Percentiles rank a stretch among this genome's conserved stretches.
Conservation (phyloP, 2,888 invertebrate species). For the Diploptera punctata region DNA sequence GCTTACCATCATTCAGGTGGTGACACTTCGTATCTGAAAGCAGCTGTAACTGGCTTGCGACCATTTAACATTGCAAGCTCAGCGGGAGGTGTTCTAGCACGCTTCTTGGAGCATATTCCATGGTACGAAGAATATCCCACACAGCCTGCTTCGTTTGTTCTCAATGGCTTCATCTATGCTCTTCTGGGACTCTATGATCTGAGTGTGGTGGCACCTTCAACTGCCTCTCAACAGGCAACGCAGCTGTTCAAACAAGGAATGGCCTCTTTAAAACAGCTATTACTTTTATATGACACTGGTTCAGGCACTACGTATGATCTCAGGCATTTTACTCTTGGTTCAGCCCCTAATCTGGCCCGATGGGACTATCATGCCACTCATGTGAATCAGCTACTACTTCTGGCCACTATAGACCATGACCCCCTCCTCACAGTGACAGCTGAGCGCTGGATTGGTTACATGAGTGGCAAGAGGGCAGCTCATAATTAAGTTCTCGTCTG, state of each 20-base stretch:
- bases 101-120: slow-evolving; percentile 83
- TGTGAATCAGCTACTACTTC: slow-evolving; percentile 90
- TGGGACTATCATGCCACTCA: slow-evolving; percentile 99
- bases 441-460: slow-evolving; percentile 92
- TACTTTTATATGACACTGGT: slow-evolving; percentile 93
- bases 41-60: slow-evolving; percentile 81
- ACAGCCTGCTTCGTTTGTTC: slow-evolving; percentile 89
- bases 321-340: slow-evolving; percentile 87
- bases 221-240: slow-evolving; percentile 73
- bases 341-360: slow-evolving; percentile 92
- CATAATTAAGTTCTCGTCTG: too few relatives aligned
- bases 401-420: slow-evolving; percentile 85
- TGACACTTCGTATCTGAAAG: slow-evolving; percentile 75
- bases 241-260: slow-evolving; percentile 85
- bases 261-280: slow-evolving; percentile 79
- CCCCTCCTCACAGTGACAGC: slow-evolving; percentile 84
- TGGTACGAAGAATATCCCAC: slow-evolving; percentile 99
- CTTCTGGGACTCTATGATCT: slow-evolving; percentile 95
- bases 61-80: slow-evolving; percentile 76
- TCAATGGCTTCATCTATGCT: slow-evolving; percentile 98
- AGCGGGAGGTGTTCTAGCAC: slow-evolving; percentile 83
- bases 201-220: slow-evolving; percentile 77
- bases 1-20: slow-evolving; percentile 86
- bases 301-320: slow-evolving; percentile 92
- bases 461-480: slow-evolving; percentile 92